A percentile compares a stretch with the other conserved stretches of the same genome.
These are phyloP conservation scores for Anoplophora glabripennis DNA, from an alignment of 1,140 invertebrate species.

Conservation along the genomic window DNA sequence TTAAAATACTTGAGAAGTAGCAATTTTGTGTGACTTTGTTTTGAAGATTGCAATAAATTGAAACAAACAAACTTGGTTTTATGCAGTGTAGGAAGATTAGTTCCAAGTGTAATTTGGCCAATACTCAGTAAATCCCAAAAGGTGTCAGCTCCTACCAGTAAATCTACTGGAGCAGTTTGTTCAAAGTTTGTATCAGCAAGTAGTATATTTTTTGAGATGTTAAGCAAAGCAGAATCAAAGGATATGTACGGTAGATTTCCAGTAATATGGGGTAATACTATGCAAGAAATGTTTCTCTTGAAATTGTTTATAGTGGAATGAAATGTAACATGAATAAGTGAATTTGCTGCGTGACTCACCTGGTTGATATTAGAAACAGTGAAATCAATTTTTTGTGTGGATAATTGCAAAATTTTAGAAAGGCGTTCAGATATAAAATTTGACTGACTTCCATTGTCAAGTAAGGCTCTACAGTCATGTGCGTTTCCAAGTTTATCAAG, in stretches of 20 bases:
- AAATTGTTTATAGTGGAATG: conserved; percentile 16
- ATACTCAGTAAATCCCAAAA: conserved; percentile 28
- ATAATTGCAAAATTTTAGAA: conserved; percentile 10
- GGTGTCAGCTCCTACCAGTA: conserved; percentile 36
- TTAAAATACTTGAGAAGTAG: neutral
- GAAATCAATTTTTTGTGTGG: neutral
- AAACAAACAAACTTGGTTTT: conserved; percentile 37
- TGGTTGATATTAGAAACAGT: neutral
- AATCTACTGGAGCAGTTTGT: conserved; percentile 25
- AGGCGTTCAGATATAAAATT: conserved; percentile 9
- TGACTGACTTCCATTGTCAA: conserved; percentile 14
- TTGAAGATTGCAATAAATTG: neutral
- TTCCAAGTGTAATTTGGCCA: conserved; percentile 34
- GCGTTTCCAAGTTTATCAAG: conserved; percentile 1
- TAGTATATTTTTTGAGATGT: conserved; percentile 29
- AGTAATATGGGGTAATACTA: conserved; percentile 22
- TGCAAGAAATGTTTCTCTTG: conserved; percentile 13
- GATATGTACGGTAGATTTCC: conserved; percentile 12
- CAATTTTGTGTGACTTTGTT: neutral
- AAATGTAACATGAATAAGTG: neutral
- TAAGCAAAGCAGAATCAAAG: conserved; percentile 18
- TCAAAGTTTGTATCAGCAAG: conserved; percentile 35
- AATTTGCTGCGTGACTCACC: neutral
- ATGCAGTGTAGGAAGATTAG: conserved; percentile 36
- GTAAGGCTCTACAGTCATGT: conserved; percentile 5